phyloP scores from a whole-genome alignment of 2,113 vertebrate genomes.

The Oreochromis aureus region DNA sequence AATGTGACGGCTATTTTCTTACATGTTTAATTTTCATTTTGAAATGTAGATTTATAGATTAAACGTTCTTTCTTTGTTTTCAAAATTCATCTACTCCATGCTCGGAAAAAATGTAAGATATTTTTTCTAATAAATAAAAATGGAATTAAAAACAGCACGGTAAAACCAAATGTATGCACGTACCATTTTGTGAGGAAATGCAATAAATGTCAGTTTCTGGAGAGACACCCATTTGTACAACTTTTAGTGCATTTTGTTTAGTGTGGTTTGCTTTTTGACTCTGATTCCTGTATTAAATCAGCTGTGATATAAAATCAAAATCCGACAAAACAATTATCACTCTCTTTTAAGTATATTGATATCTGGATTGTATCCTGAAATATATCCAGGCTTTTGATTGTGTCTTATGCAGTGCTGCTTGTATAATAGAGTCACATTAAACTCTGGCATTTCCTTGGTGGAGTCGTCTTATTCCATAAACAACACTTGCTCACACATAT shows the following conservation, averaged over 20 bases:
- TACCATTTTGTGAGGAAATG: background rate
- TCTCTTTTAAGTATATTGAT: background rate
- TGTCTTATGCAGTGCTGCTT: slow-evolving; percentile 18
- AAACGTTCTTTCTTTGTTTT: background rate
- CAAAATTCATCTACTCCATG: background rate
- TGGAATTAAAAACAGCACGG: background rate
- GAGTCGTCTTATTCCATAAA: background rate
- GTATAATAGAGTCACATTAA: slow-evolving; percentile 19
- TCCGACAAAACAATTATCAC: background rate
- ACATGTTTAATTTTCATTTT: background rate
- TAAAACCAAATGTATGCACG: background rate
- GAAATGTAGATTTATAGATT: background rate
- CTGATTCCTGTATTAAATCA: background rate
- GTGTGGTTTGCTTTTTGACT: background rate
- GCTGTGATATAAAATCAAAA: background rate
- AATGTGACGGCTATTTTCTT: background rate
- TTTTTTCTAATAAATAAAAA: background rate
- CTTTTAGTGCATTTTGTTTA: background rate
- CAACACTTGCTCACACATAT: background rate
- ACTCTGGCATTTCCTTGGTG: background rate
- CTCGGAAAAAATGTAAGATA: background rate
- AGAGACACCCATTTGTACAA: background rate
- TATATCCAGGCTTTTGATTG: slow-evolving; percentile 14
- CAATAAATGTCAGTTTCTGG: background rate
- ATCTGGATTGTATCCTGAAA: slow-evolving; percentile 2